Percentiles rank a stretch among this genome's conserved stretches.
phyloP scores from a whole-genome alignment of 2,888 invertebrate species.

The Chloromyia formosa region DNA sequence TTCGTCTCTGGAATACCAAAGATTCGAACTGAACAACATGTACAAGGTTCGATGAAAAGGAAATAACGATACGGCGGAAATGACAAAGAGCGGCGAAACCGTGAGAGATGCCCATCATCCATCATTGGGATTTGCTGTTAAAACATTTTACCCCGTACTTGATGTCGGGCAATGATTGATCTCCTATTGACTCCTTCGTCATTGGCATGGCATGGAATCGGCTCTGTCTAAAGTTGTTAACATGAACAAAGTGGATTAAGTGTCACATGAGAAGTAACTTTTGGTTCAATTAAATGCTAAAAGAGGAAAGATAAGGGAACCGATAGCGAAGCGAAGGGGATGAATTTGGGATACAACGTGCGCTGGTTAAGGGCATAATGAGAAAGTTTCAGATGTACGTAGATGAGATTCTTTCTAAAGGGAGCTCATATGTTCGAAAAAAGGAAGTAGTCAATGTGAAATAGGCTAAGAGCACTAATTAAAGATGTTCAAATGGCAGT shows the following conservation, averaged over 20 bases:
- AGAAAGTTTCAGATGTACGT: background rate
- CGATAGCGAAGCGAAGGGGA: background rate
- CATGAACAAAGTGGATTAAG: constrained; percentile 43
- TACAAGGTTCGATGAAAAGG: background rate
- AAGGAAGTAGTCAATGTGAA: too few species aligned
- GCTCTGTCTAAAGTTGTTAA: constrained; percentile 39
- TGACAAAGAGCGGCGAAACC: constrained; percentile 5
- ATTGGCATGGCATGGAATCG: constrained; percentile 1
- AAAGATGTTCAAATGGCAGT: too few species aligned
- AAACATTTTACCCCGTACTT: constrained; percentile 40
- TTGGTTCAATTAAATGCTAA: constrained; percentile 28
- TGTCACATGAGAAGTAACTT: constrained; percentile 33
- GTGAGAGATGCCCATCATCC: constrained; percentile 40
- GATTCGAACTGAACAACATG: background rate
- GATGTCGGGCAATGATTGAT: constrained; percentile 42
- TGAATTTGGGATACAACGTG: too few species aligned
- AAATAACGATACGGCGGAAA: constrained; percentile 22
- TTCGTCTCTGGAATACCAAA: constrained; percentile 8
- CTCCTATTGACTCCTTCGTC: constrained; percentile 40
- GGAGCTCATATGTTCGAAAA: too few species aligned
- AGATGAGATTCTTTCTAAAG: too few species aligned
- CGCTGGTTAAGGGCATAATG: background rate
- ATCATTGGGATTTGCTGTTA: constrained; percentile 42
- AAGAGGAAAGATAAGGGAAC: too few species aligned
- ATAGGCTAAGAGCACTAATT: too few species aligned